These are phyloP conservation scores for Acleris literana DNA, from an alignment of 2,888 invertebrate species.

Conservation along the genomic window DNA sequence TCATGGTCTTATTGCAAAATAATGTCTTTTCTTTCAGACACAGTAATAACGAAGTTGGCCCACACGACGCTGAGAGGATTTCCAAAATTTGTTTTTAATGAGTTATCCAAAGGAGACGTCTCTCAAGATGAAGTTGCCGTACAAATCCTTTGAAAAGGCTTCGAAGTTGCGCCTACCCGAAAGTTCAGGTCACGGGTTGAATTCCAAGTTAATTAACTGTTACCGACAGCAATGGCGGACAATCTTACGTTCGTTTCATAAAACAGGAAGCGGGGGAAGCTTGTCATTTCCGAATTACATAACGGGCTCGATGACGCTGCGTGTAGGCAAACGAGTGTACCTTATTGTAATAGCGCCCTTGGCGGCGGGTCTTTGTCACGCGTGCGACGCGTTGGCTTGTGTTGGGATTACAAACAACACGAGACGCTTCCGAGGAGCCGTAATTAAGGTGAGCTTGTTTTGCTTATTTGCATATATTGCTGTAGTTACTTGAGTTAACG, in stretches of 20 bases:
- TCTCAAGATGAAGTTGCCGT: conserved; percentile 51
- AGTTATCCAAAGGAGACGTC: conserved; percentile 60
- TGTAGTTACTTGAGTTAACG: conserved; percentile 6
- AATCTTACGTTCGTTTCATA: conserved; percentile 25
- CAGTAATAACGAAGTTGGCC: conserved; percentile 43
- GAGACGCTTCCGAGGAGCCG: conserved; percentile 20
- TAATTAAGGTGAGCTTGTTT: conserved; percentile 29
- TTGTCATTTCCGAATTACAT: conserved; percentile 24
- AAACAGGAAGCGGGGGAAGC: conserved; percentile 20
- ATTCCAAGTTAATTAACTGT: conserved; percentile 38
- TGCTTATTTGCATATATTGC: conserved; percentile 19
- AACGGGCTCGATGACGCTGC: conserved; percentile 2
- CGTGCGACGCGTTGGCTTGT: conserved; percentile 23
- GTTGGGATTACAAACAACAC: conserved; percentile 28
- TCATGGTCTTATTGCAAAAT: conserved; percentile 42
- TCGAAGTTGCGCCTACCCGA: conserved; percentile 48
- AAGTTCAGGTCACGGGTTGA: conserved; percentile 37
- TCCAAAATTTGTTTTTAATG: conserved; percentile 63
- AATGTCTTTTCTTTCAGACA: conserved; percentile 42
- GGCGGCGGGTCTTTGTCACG: conserved; percentile 28
- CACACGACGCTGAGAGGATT: conserved; percentile 46
- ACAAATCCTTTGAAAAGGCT: conserved; percentile 62
- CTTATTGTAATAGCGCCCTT: conserved; percentile 24
- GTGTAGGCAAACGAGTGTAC: conserved; percentile 9
- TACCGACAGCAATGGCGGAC: conserved; percentile 28